Percentiles rank a stretch among this genome's conserved stretches.
phyloP scores from a whole-genome alignment of 1,140 invertebrate species.

The Cepaea nemoralis region DNA sequence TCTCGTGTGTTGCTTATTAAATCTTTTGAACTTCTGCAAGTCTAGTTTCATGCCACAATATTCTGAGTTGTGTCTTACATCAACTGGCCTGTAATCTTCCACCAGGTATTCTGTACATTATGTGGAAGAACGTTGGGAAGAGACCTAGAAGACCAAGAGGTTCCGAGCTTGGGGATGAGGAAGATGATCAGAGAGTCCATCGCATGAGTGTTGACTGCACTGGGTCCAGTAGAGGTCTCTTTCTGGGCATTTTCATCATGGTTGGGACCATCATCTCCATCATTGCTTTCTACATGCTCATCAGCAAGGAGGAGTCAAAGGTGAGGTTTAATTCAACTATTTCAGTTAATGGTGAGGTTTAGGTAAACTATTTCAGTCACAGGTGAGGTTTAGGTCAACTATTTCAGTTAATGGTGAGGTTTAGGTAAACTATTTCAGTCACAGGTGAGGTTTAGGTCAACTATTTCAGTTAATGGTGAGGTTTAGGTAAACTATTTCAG shows the following conservation, averaged over 20 bases:
- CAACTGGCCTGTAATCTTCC: no score
- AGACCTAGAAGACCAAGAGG: background rate
- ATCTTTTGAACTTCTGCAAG: no score
- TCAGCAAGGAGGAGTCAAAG: background rate
- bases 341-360: no score
- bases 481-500: no score
- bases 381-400: no score
- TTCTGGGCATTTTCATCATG: constrained; percentile 87
- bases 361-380: no score
- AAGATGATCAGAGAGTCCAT: constrained; percentile 30
- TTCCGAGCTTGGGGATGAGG: constrained; percentile 12
- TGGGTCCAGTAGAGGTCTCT: constrained; percentile 87
- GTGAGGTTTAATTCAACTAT: background rate
- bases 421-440: no score
- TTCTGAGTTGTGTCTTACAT: no score
- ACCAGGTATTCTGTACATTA: constrained; percentile 56
- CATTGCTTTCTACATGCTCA: constrained; percentile 36
- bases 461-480: no score
- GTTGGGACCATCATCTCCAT: constrained; percentile 79
- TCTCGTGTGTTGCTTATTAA: no score
- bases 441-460: background rate
- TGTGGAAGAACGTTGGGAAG: constrained; percentile 59
- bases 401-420: no score
- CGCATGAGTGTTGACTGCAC: constrained; percentile 78
- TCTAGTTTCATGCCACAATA: no score